phyloP scores from a whole-genome alignment of 53 echinoderm and acorn worm genomes.

The Astropecten irregularis region DNA sequence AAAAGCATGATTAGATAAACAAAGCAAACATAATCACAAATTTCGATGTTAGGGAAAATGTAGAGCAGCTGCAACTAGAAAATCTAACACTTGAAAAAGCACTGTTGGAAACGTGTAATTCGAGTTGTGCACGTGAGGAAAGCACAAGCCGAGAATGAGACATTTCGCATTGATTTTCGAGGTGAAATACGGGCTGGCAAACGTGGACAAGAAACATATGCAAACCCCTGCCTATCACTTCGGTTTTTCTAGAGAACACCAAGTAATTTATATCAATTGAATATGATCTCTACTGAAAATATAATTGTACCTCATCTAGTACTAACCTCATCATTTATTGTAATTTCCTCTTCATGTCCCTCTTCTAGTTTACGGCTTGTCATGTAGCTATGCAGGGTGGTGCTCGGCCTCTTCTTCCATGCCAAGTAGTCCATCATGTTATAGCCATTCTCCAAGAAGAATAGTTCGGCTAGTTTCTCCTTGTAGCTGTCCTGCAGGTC shows the following conservation, averaged over 20 bases:
- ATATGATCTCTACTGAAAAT: too few species aligned
- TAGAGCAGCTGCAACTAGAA: too few species aligned
- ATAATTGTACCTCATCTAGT: too few species aligned
- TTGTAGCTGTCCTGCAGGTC: slow-evolving; percentile 82
- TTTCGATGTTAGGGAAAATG: too few species aligned
- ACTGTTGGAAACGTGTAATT: slow-evolving; percentile 41
- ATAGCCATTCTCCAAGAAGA: slow-evolving; percentile 88
- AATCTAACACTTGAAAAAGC: too few species aligned
- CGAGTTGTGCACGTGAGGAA: slow-evolving; percentile 1
- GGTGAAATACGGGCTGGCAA: slow-evolving; percentile 41
- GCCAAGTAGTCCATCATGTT: slow-evolving; percentile 99
- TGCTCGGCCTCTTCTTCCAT: slow-evolving; percentile 87
- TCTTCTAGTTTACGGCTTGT: slow-evolving; percentile 82
- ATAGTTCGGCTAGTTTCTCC: slow-evolving; percentile 89
- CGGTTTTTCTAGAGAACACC: too few species aligned
- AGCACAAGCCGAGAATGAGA: slow-evolving; percentile 35
- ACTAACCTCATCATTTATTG: slow-evolving; percentile 77
- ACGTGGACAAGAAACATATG: not conserved
- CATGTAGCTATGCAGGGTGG: slow-evolving; percentile 68
- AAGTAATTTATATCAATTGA: too few species aligned
- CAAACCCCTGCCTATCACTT: slow-evolving; percentile 50
- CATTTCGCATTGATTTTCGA: slow-evolving; percentile 37
- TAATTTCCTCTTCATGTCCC: slow-evolving; percentile 63
- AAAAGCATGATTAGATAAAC: not conserved
- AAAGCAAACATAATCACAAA: not conserved